These are phyloP conservation scores for Cavia aperea DNA, from an alignment of 2,113 vertebrate species.

Conservation along the genomic window DNA sequence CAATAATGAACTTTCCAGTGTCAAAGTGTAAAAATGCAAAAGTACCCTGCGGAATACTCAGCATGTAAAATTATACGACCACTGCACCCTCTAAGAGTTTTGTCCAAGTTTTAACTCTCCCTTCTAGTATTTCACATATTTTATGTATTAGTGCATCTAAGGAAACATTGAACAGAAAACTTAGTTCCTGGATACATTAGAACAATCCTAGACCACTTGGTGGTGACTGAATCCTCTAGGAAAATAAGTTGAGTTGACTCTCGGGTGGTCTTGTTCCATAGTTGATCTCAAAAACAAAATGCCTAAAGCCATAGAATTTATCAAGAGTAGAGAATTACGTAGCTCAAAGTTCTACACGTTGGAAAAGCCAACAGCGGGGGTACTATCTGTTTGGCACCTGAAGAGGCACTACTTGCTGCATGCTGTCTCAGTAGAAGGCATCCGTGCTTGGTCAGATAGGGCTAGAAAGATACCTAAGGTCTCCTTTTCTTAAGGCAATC, in stretches of 20 bases:
- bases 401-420: not conserved
- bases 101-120: not conserved
- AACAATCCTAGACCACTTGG: not conserved
- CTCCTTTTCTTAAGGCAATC: not conserved
- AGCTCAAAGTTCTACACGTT: not conserved
- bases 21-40: not conserved
- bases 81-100: rapidly evolving
- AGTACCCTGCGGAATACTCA: not conserved
- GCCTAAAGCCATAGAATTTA: not conserved
- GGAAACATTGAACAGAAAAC: not conserved
- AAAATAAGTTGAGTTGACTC: not conserved
- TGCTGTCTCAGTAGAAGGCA: not conserved
- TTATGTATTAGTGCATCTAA: not conserved
- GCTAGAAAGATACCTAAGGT: not conserved
- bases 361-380: not conserved
- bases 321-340: not conserved
- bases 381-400: not conserved
- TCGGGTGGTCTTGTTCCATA: not conserved
- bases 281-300: not conserved
- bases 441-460: not conserved
- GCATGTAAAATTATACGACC: not conserved
- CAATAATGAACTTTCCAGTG: not conserved
- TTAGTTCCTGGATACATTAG: not conserved
- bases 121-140: not conserved
- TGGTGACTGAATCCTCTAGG: rapidly evolving